These are phyloP conservation scores for Leucophenga montana DNA, from an alignment of 2,888 invertebrate genomes.

Conservation along the genomic window DNA sequence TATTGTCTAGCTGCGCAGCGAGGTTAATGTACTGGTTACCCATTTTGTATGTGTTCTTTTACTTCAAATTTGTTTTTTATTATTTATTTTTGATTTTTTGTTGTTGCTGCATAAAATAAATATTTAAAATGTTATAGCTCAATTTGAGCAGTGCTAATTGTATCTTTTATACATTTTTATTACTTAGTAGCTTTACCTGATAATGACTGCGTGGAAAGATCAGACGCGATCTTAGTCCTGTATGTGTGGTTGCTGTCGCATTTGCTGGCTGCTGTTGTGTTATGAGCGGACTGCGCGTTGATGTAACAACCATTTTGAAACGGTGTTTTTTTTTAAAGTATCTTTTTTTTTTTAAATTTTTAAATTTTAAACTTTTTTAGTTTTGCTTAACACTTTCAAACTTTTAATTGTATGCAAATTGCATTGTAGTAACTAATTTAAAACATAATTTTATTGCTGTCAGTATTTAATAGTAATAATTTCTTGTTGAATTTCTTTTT, in stretches of 20 bases:
- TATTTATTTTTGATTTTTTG: neutral
- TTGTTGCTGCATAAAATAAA: too few species aligned
- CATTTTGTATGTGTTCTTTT: too few species aligned
- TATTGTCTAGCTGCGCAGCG: too few species aligned
- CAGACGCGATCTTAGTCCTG: constrained; percentile 64
- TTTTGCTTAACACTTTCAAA: neutral
- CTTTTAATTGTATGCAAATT: too few species aligned
- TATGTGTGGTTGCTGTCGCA: constrained; percentile 51
- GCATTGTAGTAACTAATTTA: neutral
- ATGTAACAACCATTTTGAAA: constrained; percentile 68
- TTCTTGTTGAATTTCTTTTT: too few species aligned
- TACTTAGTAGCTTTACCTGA: constrained; percentile 50
- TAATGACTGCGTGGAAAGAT: constrained; percentile 70
- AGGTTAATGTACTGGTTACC: constrained; percentile 23
- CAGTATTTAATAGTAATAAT: neutral
- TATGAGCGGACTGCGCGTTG: constrained; percentile 68
- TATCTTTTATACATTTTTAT: constrained; percentile 20
- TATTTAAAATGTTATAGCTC: too few species aligned
- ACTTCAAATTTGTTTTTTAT: too few species aligned
- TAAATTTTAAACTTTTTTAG: constrained; percentile 16
- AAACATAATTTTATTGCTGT: neutral
- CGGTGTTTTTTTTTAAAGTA: constrained; percentile 13
- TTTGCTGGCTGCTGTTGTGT: constrained; percentile 53
- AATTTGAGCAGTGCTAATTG: neutral
- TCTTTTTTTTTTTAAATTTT: constrained; percentile 8